A percentile compares a stretch with the other conserved stretches of the same genome.
phyloP scores from a whole-genome alignment of 2,797 vertebrate genomes.

The Coreius guichenoti region DNA sequence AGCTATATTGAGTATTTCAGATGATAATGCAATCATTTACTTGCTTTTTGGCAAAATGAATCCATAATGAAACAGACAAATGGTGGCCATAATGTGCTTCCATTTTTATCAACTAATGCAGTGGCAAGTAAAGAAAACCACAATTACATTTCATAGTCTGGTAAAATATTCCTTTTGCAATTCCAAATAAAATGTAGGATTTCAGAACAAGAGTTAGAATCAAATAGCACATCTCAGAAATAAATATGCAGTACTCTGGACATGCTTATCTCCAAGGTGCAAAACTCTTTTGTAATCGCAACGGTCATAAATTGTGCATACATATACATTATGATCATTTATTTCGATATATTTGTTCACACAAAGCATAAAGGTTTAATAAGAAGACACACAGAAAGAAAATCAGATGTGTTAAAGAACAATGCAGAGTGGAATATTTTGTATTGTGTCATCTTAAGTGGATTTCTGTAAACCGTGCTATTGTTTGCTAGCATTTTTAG shows the following conservation, averaged over 20 bases:
- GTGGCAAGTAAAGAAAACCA: slow-evolving; percentile 22
- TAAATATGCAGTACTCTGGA: slow-evolving; percentile 26
- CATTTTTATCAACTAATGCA: slow-evolving; percentile 45
- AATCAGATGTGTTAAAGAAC: background rate
- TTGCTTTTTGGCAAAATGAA: background rate
- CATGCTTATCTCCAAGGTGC: slow-evolving; percentile 32
- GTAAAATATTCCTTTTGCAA: slow-evolving; percentile 34
- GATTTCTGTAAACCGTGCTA: background rate
- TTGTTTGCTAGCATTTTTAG: slow-evolving; percentile 2
- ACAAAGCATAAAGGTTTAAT: slow-evolving; percentile 27
- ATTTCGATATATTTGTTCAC: background rate
- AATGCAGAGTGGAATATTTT: slow-evolving; percentile 2
- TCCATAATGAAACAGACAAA: slow-evolving; percentile 33
- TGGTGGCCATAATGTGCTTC: background rate
- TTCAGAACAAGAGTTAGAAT: slow-evolving; percentile 24
- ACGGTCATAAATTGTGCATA: slow-evolving; percentile 21
- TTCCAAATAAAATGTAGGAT: slow-evolving; percentile 20
- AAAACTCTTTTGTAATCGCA: slow-evolving; percentile 14
- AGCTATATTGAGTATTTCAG: background rate
- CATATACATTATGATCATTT: slow-evolving; percentile 38
- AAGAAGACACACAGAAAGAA: slow-evolving; percentile 4
- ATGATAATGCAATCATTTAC: background rate
- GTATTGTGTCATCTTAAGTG: background rate
- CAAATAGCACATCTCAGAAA: slow-evolving; percentile 21
- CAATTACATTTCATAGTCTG: slow-evolving; percentile 23